Percentiles rank a stretch among this genome's conserved stretches.
phyloP scores from a whole-genome alignment of 92 coral and sea anemone genomes.

The Paramuricea clavata region DNA sequence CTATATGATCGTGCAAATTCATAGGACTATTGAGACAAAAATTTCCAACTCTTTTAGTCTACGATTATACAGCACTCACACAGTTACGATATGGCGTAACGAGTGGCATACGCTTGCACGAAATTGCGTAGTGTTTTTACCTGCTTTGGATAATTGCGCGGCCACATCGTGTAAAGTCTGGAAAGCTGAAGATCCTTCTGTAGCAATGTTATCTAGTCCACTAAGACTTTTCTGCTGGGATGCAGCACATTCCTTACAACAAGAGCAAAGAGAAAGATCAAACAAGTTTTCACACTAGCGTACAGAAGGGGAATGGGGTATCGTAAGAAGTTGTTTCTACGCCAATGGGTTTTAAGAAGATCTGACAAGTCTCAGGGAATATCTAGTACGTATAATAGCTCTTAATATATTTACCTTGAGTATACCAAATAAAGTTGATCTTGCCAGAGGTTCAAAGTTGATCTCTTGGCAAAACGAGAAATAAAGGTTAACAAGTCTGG shows the following conservation, averaged over 20 bases:
- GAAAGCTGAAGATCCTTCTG: constrained; percentile 62
- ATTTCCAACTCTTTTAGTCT: too few relatives aligned
- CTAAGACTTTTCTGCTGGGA: constrained; percentile 65
- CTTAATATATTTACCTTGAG: constrained; percentile 48
- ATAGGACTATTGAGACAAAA: too few relatives aligned
- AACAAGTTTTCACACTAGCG: too few relatives aligned
- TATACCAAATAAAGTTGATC: constrained; percentile 68
- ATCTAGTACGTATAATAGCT: neutral
- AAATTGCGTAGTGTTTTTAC: constrained; percentile 25
- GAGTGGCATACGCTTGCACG: neutral
- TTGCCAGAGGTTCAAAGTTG: constrained; percentile 60
- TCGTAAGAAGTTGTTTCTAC: neutral
- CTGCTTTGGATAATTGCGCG: constrained; percentile 40
- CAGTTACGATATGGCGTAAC: too few relatives aligned
- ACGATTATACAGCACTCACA: too few relatives aligned
- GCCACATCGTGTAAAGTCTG: constrained; percentile 44
- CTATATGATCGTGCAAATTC: too few relatives aligned
- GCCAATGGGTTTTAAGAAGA: neutral
- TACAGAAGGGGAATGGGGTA: neutral
- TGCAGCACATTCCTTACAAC: constrained; percentile 62
- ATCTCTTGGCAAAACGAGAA: constrained; percentile 54
- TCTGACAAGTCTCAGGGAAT: neutral
- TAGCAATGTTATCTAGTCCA: constrained; percentile 64
- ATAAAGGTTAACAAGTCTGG: constrained; percentile 71
- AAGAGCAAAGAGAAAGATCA: constrained; percentile 18